Percentiles rank a stretch among this genome's conserved stretches.
phyloP scores from a whole-genome alignment of 2,797 vertebrate species.

The Petrocephalus sullivani region DNA sequence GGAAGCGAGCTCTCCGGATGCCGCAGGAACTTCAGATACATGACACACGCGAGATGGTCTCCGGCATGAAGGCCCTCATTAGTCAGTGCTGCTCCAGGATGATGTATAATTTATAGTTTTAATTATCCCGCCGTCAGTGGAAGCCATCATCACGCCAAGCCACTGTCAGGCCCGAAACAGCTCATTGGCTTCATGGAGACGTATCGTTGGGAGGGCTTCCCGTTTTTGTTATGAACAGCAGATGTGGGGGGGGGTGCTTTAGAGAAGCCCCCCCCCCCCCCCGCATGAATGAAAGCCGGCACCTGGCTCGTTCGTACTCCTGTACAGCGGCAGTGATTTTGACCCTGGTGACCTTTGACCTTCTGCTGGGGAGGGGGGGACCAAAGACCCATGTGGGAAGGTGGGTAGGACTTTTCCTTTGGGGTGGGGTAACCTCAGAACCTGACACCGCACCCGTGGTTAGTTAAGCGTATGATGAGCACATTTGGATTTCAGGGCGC shows the following conservation, averaged over 20 bases:
- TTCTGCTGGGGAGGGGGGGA: background rate
- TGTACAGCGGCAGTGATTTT: background rate
- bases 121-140: slow-evolving; percentile 42
- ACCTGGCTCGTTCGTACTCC: background rate
- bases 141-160: slow-evolving; percentile 36
- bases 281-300: background rate
- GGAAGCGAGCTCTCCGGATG: background rate
- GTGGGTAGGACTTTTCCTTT: background rate
- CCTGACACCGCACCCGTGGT: slow-evolving; percentile 31
- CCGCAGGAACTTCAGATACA: background rate
- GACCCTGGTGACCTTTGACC: slow-evolving; percentile 8
- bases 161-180: background rate
- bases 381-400: background rate
- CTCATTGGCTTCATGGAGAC: slow-evolving; percentile 11
- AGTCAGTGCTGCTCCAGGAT: slow-evolving; percentile 1
- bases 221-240: background rate
- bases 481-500: slow-evolving; percentile 62
- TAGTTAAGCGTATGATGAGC: slow-evolving; percentile 72
- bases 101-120: slow-evolving; percentile 43
- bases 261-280: background rate
- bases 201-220: background rate
- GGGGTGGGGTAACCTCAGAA: background rate
- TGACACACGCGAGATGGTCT: background rate
- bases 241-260: background rate
- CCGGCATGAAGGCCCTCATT: background rate